Conservation (phyloP, 2,113 vertebrate species). For the Mirounga angustirostris region DNA sequence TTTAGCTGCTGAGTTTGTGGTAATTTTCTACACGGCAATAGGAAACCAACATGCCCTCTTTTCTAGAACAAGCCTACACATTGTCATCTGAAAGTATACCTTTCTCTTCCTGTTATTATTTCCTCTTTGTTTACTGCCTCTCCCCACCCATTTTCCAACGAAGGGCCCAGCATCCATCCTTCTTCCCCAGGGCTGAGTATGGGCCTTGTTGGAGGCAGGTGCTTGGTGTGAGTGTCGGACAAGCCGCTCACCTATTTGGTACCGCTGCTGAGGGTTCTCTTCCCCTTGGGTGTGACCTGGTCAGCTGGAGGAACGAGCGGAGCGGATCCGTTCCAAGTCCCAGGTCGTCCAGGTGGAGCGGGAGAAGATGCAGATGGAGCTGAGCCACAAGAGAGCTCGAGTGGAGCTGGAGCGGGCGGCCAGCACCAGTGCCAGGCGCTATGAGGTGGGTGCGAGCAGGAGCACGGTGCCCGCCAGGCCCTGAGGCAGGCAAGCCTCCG, state of each 20-base stretch:
- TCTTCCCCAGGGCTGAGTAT: rapidly evolving
- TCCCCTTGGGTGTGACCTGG: not conserved
- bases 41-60: rapidly evolving
- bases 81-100: not conserved
- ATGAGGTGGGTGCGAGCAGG: constrained; percentile 89
- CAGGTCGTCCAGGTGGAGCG: constrained; percentile 94
- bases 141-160: rapidly evolving
- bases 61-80: not conserved
- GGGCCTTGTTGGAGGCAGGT: not conserved
- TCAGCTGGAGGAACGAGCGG: constrained; percentile 94
- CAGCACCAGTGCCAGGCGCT: constrained; percentile 90
- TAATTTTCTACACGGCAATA: not conserved
- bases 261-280: not conserved
- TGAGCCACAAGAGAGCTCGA: constrained; percentile 96
- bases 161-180: rapidly evolving
- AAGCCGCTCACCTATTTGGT: rapidly evolving
- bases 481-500: too few relatives aligned
- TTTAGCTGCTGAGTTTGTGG: not conserved
- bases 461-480: not conserved
- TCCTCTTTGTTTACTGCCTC: not conserved
- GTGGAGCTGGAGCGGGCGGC: constrained; percentile 96
- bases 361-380: constrained; percentile 98
- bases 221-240: too few relatives aligned
- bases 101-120: not conserved
- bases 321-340: constrained; percentile 92